Evolutionary conservation across 2,888 invertebrate species (phyloP).

Genomic region (Drosophila histrio): DNA sequence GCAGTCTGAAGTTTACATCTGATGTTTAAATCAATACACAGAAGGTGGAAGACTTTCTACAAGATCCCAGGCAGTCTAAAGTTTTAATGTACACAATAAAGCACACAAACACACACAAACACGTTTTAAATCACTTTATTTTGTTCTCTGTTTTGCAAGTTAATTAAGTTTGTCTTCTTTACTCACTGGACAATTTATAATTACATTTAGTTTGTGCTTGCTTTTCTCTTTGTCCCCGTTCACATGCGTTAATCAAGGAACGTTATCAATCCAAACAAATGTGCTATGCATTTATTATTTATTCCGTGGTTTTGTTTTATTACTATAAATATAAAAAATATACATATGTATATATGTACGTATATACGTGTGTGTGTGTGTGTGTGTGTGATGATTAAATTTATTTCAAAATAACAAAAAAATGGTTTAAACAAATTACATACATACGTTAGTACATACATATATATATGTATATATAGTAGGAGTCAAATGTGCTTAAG

Average conservation of each 20-base stretch:
- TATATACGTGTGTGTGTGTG: conserved; percentile 18
- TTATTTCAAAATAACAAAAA: conserved; percentile 36
- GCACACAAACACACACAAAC: neutral
- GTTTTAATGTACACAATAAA: conserved; percentile 40
- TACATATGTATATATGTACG: conserved; percentile 36
- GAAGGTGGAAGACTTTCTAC: conserved; percentile 65
- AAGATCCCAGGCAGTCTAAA: conserved; percentile 69
- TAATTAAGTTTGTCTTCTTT: conserved; percentile 10
- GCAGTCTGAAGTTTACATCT: conserved; percentile 65
- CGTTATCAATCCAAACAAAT: conserved; percentile 27
- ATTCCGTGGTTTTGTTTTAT: conserved; percentile 27
- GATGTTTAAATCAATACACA: too few relatives aligned
- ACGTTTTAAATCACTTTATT: conserved; percentile 23
- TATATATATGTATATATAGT: neutral
- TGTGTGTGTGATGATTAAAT: conserved; percentile 35
- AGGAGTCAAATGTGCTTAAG: conserved; percentile 33
- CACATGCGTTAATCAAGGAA: conserved; percentile 3
- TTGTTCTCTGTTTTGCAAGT: neutral
- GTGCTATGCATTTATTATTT: conserved; percentile 21
- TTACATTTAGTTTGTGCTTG: conserved; percentile 29
- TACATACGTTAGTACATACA: conserved; percentile 12
- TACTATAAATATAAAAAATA: conserved; percentile 57
- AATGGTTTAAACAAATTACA: conserved; percentile 23
- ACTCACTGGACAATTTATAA: conserved; percentile 5
- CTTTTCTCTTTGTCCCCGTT: conserved; percentile 16